Conservation (phyloP, 1,140 invertebrate genomes). For the Macrosteles quadrilineatus region DNA sequence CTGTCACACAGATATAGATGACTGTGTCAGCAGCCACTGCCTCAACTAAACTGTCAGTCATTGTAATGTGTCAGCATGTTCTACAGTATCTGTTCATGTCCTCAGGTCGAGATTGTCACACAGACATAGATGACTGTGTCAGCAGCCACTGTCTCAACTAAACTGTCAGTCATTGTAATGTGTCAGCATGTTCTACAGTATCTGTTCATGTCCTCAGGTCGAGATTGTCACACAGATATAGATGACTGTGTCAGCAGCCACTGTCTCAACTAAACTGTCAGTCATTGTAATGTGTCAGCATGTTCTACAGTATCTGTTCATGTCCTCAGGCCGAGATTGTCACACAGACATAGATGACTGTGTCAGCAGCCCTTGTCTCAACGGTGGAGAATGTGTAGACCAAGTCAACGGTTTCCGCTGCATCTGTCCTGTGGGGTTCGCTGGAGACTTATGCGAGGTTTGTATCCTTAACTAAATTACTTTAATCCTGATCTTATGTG, state of each 20-base stretch:
- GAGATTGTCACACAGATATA: constrained; percentile 68
- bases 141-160: constrained; percentile 78
- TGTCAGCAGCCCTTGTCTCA: constrained; percentile 75
- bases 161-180: too few species aligned
- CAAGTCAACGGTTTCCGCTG: constrained; percentile 77
- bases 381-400: constrained; percentile 83
- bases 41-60: too few species aligned
- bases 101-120: constrained; percentile 63
- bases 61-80: too few species aligned
- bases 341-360: constrained; percentile 72
- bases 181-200: too few species aligned
- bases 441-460: constrained; percentile 77
- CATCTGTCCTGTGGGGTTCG: constrained; percentile 81
- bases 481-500: background rate
- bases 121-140: constrained; percentile 72
- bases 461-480: constrained; percentile 32
- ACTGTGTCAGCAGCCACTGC: constrained; percentile 76
- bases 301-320: too few species aligned
- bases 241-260: constrained; percentile 74
- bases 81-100: constrained; percentile 81
- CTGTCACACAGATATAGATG: constrained; percentile 69
- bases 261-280: constrained; percentile 82
- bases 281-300: constrained; percentile 78
- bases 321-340: constrained; percentile 59
- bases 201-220: constrained; percentile 52